Evolutionary conservation across 2,888 invertebrate species (phyloP), one percentile per base, ranked within the genome.

Genomic region (Pelosia muscerda): DNA sequence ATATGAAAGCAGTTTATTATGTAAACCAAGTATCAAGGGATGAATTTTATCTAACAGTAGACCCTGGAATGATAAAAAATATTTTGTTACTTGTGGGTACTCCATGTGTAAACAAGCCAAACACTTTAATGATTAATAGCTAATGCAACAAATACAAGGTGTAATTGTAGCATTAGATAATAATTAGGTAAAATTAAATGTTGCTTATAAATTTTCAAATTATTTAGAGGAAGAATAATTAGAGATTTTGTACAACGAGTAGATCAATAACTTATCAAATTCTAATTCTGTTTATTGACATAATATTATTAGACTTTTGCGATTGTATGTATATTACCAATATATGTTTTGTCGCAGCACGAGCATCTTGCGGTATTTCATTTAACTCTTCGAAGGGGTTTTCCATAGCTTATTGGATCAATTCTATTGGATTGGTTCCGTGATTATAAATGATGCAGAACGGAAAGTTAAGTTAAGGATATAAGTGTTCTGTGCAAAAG

Each of bases 11-110:
- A 92, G 72, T 74, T 86, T 87, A 22, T 81, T 76, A 28, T 86
- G 86, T 72, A 94, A 85, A 65, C 77, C 82, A 34, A 77, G 73
- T 65, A 90, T 79, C 58, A 88, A 60, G 0, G 94, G 93, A 58
- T 89, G 86, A 64, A 93, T 85, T 66, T 86, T 82, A 22, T 77
- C 78, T 19, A 90, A 68, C 65, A 94, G 75, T 22, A 88, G 66
- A 60, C 88, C 86, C 94, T 94, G 82, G 19, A 68, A 66, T 38
- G 3, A 49, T 25, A n/a, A 42, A 57, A 65, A 28, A 57, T 57
- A 13, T n/a, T n/a, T n/a, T n/a, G n/a, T n/a, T n/a, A n/a, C 10
- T 11, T 54, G 9, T 6, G 2, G 2, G 9, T 23, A 22, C n/a
- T 15, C 15, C 38, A 38, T 15, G 15, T 38, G 15, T 10, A 31